phyloP scores from a whole-genome alignment of 1,140 invertebrate species.

The Pogonomyrmex californicus region DNA sequence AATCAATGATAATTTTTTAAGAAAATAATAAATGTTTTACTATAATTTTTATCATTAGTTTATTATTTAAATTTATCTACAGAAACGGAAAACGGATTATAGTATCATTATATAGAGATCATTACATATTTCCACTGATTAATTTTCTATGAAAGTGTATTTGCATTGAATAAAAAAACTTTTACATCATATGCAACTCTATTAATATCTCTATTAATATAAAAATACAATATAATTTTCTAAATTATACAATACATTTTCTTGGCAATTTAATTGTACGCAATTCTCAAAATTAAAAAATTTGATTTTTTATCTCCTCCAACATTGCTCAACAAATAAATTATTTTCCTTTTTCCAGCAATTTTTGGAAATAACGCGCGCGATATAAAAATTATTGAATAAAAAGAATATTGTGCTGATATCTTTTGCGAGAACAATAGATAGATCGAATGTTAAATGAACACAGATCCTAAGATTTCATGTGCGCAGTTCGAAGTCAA shows the following conservation, averaged over 20 bases:
- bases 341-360: neutral
- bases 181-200: neutral
- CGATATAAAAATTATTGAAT: neutral
- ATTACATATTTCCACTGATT: neutral
- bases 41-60: neutral
- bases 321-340: neutral
- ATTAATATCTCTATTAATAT: constrained; percentile 7
- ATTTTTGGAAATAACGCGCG: neutral
- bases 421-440: constrained; percentile 31
- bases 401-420: constrained; percentile 6
- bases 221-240: neutral
- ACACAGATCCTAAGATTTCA: constrained; percentile 65
- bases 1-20: neutral
- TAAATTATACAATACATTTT: neutral
- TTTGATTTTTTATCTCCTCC: neutral
- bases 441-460: constrained; percentile 45
- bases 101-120: neutral
- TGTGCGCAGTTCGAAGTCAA: constrained; percentile 28
- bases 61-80: neutral
- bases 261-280: neutral
- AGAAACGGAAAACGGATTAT: neutral
- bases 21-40: neutral
- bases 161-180: neutral
- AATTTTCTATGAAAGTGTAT: neutral
- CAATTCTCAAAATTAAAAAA: neutral